Evolutionary conservation across 2,888 invertebrate genomes (phyloP).

Genomic region (Pristionchus mayeri): DNA sequence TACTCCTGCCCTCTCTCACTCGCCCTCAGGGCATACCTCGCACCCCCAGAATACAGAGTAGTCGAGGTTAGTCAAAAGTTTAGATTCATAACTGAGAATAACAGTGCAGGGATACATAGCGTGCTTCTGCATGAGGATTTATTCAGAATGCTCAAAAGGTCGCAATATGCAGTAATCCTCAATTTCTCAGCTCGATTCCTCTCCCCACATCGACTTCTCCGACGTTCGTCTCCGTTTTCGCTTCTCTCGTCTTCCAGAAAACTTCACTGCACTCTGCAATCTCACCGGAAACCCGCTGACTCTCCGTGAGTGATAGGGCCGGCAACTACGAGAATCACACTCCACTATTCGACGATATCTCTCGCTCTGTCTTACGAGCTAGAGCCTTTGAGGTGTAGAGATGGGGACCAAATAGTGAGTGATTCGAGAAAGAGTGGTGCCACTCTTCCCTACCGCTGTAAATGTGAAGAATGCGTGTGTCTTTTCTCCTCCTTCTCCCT

Average conservation of each 20-base stretch:
- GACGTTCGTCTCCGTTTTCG: conserved; percentile 8
- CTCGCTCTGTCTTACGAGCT: no score
- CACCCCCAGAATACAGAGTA: not conserved
- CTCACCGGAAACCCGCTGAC: not conserved
- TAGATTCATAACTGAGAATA: not conserved
- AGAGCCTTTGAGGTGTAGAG: no score
- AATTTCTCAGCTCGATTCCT: conserved; percentile 26
- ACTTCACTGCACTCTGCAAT: conserved; percentile 18
- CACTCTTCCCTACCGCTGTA: no score
- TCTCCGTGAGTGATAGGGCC: not conserved
- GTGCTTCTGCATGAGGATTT: not conserved
- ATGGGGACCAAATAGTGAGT: no score
- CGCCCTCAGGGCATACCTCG: conserved; percentile 12
- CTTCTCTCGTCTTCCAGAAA: not conserved
- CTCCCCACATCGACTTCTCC: not conserved
- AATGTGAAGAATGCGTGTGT: no score
- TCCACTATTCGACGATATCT: no score
- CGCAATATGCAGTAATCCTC: no score
- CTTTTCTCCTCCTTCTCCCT: no score
- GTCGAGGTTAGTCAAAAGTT: not conserved
- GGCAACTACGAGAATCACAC: not conserved
- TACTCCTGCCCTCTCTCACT: conserved; percentile 6
- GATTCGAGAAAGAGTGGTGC: no score
- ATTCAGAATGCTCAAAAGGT: no score
- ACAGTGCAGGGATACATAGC: not conserved